Evolutionary conservation across 2,888 invertebrate genomes (phyloP).

Genomic region (Mermis nigrescens): DNA sequence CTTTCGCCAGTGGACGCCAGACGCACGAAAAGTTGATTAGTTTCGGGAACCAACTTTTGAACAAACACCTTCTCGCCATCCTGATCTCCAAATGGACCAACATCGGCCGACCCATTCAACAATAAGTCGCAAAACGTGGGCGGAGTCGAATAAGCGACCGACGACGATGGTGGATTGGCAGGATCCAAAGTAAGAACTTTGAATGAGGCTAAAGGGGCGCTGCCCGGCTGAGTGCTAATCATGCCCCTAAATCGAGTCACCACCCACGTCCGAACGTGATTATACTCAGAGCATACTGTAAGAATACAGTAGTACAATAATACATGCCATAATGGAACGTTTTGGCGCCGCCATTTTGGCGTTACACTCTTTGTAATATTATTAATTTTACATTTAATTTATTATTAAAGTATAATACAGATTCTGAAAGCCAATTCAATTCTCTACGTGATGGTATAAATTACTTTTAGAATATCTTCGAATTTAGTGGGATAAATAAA

Average conservation of each 20-base stretch:
- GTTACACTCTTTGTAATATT: too few relatives aligned
- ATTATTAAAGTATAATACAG: too few relatives aligned
- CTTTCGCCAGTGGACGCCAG: slow-evolving; percentile 82
- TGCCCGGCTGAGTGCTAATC: slow-evolving; percentile 96
- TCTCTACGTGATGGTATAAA: too few relatives aligned
- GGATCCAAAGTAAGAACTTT: slow-evolving; percentile 69
- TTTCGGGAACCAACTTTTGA: slow-evolving; percentile 90
- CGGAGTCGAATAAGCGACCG: neutral
- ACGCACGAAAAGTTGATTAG: slow-evolving; percentile 77
- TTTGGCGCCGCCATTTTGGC: too few relatives aligned
- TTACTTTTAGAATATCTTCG: too few relatives aligned
- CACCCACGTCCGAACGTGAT: slow-evolving; percentile 90
- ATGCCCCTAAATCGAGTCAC: slow-evolving; percentile 90
- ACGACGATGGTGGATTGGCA: slow-evolving; percentile 17
- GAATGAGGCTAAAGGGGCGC: slow-evolving; percentile 87
- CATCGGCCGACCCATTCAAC: neutral
- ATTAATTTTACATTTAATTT: neutral
- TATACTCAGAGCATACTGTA: slow-evolving; percentile 69
- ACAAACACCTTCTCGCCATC: slow-evolving; percentile 95
- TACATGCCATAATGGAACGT: too few relatives aligned
- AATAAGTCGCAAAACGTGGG: neutral
- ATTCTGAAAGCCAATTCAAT: too few relatives aligned
- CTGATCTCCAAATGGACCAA: slow-evolving; percentile 84
- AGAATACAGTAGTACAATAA: slow-evolving; percentile 1
- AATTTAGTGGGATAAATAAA: too few relatives aligned